Conservation (phyloP, 2,888 invertebrate species). For the Cordilura impudica region DNA sequence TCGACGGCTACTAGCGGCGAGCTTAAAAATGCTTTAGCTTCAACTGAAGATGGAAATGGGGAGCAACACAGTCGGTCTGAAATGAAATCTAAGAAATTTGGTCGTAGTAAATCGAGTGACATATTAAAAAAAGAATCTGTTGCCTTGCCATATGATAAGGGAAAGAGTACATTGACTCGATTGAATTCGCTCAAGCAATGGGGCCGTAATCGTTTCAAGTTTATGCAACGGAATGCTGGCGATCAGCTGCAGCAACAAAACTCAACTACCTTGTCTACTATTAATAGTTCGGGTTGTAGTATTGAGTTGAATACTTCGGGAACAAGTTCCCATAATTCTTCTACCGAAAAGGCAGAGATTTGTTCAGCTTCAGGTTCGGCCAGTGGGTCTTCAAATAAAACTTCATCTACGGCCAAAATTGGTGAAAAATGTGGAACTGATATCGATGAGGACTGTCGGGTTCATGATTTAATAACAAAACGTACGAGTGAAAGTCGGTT, state of each 20-base stretch:
- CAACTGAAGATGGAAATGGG: constrained; percentile 57
- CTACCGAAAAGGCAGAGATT: constrained; percentile 68
- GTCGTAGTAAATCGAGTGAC: constrained; percentile 87
- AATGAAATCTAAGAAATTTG: constrained; percentile 77
- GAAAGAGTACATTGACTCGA: constrained; percentile 79
- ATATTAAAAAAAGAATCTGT: constrained; percentile 82
- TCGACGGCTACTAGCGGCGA: constrained; percentile 66
- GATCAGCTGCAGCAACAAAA: constrained; percentile 73
- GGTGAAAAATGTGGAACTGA: constrained; percentile 70
- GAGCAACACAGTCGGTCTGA: constrained; percentile 59
- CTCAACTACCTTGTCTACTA: constrained; percentile 22
- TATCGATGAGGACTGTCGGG: constrained; percentile 80
- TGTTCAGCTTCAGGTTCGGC: constrained; percentile 57
- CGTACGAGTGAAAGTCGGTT: constrained; percentile 81
- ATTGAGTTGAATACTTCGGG: constrained; percentile 65
- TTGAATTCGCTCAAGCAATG: constrained; percentile 91
- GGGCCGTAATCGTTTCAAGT: constrained; percentile 87
- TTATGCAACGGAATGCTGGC: constrained; percentile 82
- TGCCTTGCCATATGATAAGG: constrained; percentile 77
- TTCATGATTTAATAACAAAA: constrained; percentile 82
- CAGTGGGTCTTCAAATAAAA: constrained; percentile 49
- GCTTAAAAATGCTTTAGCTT: constrained; percentile 66
- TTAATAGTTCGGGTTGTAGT: constrained; percentile 73
- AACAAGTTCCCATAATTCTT: constrained; percentile 70
- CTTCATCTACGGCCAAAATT: constrained; percentile 50